Evolutionary conservation across 2,797 vertebrate genomes (phyloP).

Genomic region (Sebastes taczanowskii): DNA sequence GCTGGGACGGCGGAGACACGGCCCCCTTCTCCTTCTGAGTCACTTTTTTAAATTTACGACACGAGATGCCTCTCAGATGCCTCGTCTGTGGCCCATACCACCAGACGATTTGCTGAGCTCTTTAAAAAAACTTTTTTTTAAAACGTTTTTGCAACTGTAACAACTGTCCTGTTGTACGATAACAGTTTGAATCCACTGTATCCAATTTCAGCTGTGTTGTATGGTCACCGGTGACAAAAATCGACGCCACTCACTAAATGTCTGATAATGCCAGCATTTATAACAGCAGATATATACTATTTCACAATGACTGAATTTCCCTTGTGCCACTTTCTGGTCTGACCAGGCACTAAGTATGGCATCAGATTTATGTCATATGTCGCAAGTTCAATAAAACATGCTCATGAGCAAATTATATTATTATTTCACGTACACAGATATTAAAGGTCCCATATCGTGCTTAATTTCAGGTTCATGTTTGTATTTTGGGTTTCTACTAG

Average conservation of each 20-base stretch:
- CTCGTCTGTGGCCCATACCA: not conserved
- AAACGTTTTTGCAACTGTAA: not conserved
- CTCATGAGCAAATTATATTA: not conserved
- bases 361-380: not conserved
- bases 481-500: too few relatives aligned
- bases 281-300: not conserved
- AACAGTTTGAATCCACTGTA: not conserved
- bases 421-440: not conserved
- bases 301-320: not conserved
- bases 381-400: not conserved
- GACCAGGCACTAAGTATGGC: not conserved
- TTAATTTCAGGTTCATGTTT: too few relatives aligned
- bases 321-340: not conserved
- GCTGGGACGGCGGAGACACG: constrained; percentile 16
- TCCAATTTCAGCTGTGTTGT: not conserved
- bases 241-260: not conserved
- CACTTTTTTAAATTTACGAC: constrained; percentile 14
- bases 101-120: not conserved
- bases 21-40: constrained; percentile 15
- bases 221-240: not conserved
- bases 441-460: too few relatives aligned
- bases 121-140: not conserved
- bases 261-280: not conserved
- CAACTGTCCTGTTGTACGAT: not conserved
- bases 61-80: not conserved